These are phyloP conservation scores for Mohoua ochrocephala DNA, from an alignment of 2,113 vertebrate genomes.

Conservation along the genomic window DNA sequence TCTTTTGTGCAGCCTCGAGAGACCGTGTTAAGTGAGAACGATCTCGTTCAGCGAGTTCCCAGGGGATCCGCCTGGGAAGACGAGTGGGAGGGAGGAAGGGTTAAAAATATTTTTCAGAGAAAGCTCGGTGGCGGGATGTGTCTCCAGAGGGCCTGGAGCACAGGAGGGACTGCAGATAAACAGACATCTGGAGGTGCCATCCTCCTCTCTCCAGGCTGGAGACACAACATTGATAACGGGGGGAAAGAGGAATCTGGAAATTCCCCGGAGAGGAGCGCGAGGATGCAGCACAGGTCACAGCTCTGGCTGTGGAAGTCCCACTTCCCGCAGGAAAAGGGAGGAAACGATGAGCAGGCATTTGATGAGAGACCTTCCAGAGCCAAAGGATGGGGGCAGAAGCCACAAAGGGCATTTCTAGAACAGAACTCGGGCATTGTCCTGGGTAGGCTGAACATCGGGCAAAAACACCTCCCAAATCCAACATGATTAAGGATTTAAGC, in stretches of 20 bases:
- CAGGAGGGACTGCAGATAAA: not conserved
- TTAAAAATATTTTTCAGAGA: not conserved
- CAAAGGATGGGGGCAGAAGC: not conserved
- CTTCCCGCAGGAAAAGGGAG: not conserved
- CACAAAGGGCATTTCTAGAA: not conserved
- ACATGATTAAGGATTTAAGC: not conserved
- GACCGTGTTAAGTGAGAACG: rapidly evolving
- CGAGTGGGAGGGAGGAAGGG: not conserved
- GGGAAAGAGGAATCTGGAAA: not conserved
- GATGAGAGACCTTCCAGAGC: not conserved
- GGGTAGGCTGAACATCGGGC: not conserved
- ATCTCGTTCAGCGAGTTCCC: not conserved
- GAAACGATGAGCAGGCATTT: not conserved
- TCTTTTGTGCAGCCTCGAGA: not conserved
- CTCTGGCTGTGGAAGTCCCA: not conserved
- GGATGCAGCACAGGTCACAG: not conserved
- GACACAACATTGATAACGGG: rapidly evolving
- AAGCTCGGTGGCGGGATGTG: not conserved
- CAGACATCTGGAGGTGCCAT: not conserved
- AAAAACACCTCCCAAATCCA: not conserved
- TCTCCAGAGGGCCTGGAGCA: not conserved
- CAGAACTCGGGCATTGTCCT: not conserved
- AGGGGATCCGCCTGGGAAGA: not conserved
- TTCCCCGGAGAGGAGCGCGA: not conserved
- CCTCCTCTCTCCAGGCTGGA: not conserved